Base-by-base conservation (phyloP, 2,888 invertebrate species). In the Eudemis profundana region DNA sequence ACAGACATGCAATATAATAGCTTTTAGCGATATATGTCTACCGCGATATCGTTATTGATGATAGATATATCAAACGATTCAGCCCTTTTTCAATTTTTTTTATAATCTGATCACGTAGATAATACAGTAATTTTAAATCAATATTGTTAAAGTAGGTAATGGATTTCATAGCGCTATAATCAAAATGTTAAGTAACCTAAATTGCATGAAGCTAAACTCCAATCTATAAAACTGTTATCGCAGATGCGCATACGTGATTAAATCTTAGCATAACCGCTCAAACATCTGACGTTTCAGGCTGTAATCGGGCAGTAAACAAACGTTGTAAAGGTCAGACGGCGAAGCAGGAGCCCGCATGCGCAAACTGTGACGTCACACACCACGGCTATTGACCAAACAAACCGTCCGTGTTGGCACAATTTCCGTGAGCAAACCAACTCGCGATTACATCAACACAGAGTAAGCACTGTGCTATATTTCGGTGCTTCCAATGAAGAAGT, bases 381-480 rank as follows among this genome's bases (percentile, higher is more conserved):
- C 49, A 1, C 59, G 27, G 53, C 53, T 65, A 65, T 65, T 65
- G 65, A 65, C 65, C 60, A 65, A 65, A 65, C 53, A 23, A 54
- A 47, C 61, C 42, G 33, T 29, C 29, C 14, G n/a, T 10, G 19
- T 36, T 46, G 46, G 23, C 40, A 36, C 7, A 19, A 33, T 59
- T 33, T 51, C 29, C 36, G 36, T 21, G 15, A 47, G 15, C 19
- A 10, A 50, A 36, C 61, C 36, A 36, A 49, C 14, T 29, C 29
- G 50, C 23, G 19, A 40, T 36, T 44, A 29, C 42, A 53, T 33
- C 50, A 15, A 42, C 50, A 40, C 42, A 14, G 44, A 8, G 53
- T n/a, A 21, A 23, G 40, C 44, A 29, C 50, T 12, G 49, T 38
- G 53, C n/a, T 38, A 10, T 29, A 8, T n/a, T 61, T 15, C 19